Base-by-base conservation (phyloP, 1,140 invertebrate species). In the Harpegnathos saltator region DNA sequence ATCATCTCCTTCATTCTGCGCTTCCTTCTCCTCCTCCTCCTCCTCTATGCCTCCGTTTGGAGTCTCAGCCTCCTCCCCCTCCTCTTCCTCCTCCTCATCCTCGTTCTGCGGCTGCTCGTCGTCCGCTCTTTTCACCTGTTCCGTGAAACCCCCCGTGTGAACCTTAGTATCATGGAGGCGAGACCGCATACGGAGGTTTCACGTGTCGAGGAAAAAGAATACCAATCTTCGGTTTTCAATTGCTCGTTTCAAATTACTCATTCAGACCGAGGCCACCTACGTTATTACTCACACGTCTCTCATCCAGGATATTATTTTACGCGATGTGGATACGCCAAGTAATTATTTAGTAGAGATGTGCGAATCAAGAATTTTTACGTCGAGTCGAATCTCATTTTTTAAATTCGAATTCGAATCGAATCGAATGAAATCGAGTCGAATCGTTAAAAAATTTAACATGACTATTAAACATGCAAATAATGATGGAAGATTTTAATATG, bases 101-200 rank as follows among this genome's bases (percentile, higher is more conserved):
- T 81, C 29, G 11, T 83, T 58, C 24, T 72, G 83, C 12, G 73
- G 78, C 0, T 71, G 71, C 29, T 83, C 74, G 14, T 89, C 86
- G 22, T 89, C 88, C 4, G 50, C 77, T n/a, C 38, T 83, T 24
- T 87, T 87, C 54, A 87, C 87, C 89, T 90, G 83, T 84, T 85
- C 84, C 50, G 81, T 83, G 65, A 89, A 91, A 90, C 82, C 54
- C 44, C 62, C 72, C 62, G 69, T 85, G 26, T 83, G 65, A 75
- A 83, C 71, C 12, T 62, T 29, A 52, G 29, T 88, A 82, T 54
- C 56, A 61, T 44, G 48, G 33, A 85, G 5, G 52, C 83, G 82
- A 69, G 87, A 88, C 83, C 38, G 78, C 73, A 48, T 85, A 86
- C 48, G 17, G 62, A 72, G 33, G 80, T 33, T 50, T 73, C 61